These are phyloP conservation scores for Antechinus stuartii DNA, from an alignment of 2,113 vertebrate genomes.

Conservation along the genomic window DNA sequence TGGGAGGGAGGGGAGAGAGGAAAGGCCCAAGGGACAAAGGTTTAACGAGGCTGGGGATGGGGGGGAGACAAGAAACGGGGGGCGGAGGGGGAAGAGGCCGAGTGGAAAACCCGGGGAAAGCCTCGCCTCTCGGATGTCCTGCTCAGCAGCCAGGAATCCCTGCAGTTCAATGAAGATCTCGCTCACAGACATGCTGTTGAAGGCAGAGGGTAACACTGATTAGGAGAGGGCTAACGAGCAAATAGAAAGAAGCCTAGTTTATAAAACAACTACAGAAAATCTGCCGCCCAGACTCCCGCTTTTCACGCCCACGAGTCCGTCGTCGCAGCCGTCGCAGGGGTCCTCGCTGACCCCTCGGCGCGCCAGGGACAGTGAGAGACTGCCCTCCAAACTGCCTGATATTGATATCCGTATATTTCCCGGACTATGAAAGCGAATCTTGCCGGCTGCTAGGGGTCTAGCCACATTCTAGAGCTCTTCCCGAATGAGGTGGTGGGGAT, in stretches of 20 bases:
- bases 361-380: background rate
- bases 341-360: conserved; percentile 38
- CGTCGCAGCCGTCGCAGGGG: conserved; percentile 26
- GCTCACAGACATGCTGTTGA: conserved; percentile 92
- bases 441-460: conserved; percentile 56
- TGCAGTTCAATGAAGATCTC: conserved; percentile 95
- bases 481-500: background rate
- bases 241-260: accelerated
- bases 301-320: conserved; percentile 39
- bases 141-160: conserved; percentile 92
- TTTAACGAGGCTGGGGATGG: background rate
- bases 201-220: background rate
- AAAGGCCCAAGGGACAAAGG: background rate
- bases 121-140: conserved; percentile 94
- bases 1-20: too few relatives aligned
- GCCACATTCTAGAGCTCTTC: background rate
- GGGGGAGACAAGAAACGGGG: background rate
- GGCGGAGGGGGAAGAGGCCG: background rate
- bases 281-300: background rate
- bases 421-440: conserved; percentile 55
- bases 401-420: accelerated
- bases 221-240: background rate
- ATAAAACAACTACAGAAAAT: background rate
- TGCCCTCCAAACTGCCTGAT: conserved; percentile 55
- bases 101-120: background rate